Conservation (phyloP, 2,888 invertebrate genomes). For the Drosophila melanosoma region DNA sequence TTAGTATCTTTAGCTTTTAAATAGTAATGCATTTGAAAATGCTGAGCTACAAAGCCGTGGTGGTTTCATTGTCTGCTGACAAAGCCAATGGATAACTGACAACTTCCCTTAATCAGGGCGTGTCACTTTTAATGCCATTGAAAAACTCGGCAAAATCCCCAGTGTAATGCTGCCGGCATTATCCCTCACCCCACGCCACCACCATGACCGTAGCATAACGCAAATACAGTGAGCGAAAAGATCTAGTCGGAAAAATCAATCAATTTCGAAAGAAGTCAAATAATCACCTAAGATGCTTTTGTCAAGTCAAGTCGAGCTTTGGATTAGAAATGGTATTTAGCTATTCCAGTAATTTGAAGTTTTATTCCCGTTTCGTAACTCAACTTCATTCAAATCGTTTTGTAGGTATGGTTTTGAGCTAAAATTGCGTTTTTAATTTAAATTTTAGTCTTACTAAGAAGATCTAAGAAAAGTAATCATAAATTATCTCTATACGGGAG, state of each 20-base stretch:
- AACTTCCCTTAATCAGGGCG: conserved; percentile 45
- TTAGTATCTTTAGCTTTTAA: neutral
- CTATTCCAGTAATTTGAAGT: neutral
- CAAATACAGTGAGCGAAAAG: neutral
- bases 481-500: too few species aligned
- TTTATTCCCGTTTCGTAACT: neutral
- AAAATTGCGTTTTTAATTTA: neutral
- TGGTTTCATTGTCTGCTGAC: neutral
- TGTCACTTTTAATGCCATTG: conserved; percentile 32
- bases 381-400: neutral
- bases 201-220: conserved; percentile 34
- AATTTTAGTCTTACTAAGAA: neutral
- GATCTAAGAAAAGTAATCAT: too few species aligned
- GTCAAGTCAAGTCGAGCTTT: neutral
- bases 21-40: neutral
- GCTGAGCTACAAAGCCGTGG: neutral
- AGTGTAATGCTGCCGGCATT: conserved; percentile 35
- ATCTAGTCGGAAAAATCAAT: neutral
- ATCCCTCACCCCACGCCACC: neutral
- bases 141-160: conserved; percentile 30
- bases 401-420: too few species aligned
- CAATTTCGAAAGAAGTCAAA: neutral
- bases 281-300: neutral
- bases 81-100: conserved; percentile 9
- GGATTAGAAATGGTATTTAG: neutral